These are phyloP conservation scores for Bugulina stolonifera DNA, from an alignment of 2,888 invertebrate species.

Conservation along the genomic window DNA sequence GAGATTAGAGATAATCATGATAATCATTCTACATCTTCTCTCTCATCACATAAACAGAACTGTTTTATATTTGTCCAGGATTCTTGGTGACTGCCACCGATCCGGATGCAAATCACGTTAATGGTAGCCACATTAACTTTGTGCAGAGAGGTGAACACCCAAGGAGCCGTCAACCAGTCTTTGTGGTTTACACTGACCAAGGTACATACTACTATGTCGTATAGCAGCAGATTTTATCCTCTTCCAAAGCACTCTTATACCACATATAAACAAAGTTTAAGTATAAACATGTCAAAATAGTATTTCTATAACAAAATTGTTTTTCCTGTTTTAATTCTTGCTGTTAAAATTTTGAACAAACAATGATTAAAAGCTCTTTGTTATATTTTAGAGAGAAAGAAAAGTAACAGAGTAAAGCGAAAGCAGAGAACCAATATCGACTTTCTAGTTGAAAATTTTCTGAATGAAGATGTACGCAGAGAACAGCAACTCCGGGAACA, in stretches of 20 bases:
- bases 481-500: conserved; percentile 13
- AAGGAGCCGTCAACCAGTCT: conserved; percentile 16
- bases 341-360: too few relatives aligned
- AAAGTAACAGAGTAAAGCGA: conserved; percentile 11
- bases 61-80: neutral
- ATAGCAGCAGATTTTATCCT: too few relatives aligned
- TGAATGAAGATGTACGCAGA: conserved; percentile 21
- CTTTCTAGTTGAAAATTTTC: conserved; percentile 4
- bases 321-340: too few relatives aligned
- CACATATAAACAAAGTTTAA: too few relatives aligned
- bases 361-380: too few relatives aligned
- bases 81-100: conserved; percentile 23
- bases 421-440: conserved; percentile 23
- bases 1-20: too few relatives aligned
- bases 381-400: conserved; percentile 13
- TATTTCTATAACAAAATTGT: too few relatives aligned
- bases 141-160: conserved; percentile 25
- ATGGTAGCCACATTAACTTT: conserved; percentile 24
- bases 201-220: conserved; percentile 15
- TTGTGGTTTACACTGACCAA: conserved; percentile 25
- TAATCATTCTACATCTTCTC: too few relatives aligned
- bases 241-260: too few relatives aligned
- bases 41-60: too few relatives aligned
- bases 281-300: too few relatives aligned
- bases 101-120: conserved; percentile 19